phyloP scores from a whole-genome alignment of 2,888 invertebrate genomes.

The Polydrusus cervinus region DNA sequence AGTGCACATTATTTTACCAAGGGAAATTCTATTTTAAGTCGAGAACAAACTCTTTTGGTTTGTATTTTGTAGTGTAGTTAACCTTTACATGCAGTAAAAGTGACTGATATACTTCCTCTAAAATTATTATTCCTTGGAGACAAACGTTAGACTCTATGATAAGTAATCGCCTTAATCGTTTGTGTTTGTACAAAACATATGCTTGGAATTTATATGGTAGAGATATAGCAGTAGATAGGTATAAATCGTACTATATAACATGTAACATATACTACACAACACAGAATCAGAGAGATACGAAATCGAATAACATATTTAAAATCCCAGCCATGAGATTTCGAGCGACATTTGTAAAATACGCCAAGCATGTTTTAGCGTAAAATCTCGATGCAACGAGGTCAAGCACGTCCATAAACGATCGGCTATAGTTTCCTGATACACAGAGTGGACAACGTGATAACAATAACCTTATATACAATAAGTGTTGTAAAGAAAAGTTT shows the following conservation, averaged over 20 bases:
- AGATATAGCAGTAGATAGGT: slow-evolving; percentile 39
- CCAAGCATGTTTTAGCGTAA: slow-evolving; percentile 37
- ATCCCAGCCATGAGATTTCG: slow-evolving; percentile 45
- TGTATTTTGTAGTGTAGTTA: neutral
- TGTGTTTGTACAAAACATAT: slow-evolving; percentile 11
- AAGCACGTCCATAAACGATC: slow-evolving; percentile 42
- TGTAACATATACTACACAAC: slow-evolving; percentile 45
- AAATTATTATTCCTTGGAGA: slow-evolving; percentile 9
- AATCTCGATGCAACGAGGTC: slow-evolving; percentile 45
- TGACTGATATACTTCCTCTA: neutral
- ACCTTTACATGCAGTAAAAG: slow-evolving; percentile 5
- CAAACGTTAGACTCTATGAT: slow-evolving; percentile 1
- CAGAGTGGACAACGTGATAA: slow-evolving; percentile 25
- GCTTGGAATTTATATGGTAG: slow-evolving; percentile 26
- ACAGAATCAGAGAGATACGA: slow-evolving; percentile 36
- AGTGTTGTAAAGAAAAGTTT: slow-evolving; percentile 1
- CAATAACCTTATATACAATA: neutral
- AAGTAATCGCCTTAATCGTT: slow-evolving; percentile 18
- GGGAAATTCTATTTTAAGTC: too few relatives aligned
- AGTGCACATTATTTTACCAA: too few relatives aligned
- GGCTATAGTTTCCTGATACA: slow-evolving; percentile 41
- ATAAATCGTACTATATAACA: slow-evolving; percentile 33
- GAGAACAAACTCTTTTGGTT: too few relatives aligned
- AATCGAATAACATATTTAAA: slow-evolving; percentile 50
- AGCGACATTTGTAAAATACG: slow-evolving; percentile 49